Evolutionary conservation across 1,140 invertebrate genomes (phyloP).

Genomic region (Drosophila nebulosa): DNA sequence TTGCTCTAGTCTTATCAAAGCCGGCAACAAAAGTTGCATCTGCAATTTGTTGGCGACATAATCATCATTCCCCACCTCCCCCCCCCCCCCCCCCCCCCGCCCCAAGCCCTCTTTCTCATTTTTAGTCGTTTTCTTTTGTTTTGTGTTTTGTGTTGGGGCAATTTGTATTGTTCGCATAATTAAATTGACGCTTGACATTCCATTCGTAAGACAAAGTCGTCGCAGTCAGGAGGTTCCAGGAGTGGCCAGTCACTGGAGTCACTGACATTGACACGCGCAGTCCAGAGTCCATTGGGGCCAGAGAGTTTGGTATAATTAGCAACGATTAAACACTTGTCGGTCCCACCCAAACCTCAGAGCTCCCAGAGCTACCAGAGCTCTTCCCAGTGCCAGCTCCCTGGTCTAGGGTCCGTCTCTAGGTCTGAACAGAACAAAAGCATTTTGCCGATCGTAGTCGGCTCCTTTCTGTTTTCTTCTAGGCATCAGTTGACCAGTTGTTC

Average conservation of each 20-base stretch:
- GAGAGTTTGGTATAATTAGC: slow-evolving; percentile 64
- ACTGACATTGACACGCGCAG: slow-evolving; percentile 74
- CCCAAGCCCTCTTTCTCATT: background rate
- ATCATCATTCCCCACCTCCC: slow-evolving; percentile 39
- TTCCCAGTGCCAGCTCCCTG: background rate
- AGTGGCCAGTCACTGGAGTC: background rate
- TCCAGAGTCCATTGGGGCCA: too few relatives aligned
- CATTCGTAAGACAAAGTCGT: slow-evolving; percentile 2
- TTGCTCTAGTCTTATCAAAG: slow-evolving; percentile 30
- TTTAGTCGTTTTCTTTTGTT: background rate
- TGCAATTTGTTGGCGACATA: slow-evolving; percentile 73
- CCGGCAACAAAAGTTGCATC: background rate
- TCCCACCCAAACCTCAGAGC: slow-evolving; percentile 59
- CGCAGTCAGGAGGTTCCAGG: too few relatives aligned
- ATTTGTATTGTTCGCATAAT: slow-evolving; percentile 80
- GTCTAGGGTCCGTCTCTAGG: too few relatives aligned
- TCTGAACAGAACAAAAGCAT: slow-evolving; percentile 60
- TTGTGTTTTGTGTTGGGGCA: slow-evolving; percentile 45
- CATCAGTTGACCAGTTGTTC: background rate
- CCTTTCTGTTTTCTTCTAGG: background rate
- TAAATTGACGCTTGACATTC: slow-evolving; percentile 78
- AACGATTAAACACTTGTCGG: slow-evolving; percentile 77
- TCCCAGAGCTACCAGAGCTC: background rate
- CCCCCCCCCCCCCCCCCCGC: background rate
- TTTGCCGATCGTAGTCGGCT: slow-evolving; percentile 22